Evolutionary conservation across 2,888 invertebrate species (phyloP), one percentile per base, ranked within the genome.

Genomic region (Myopa tessellatipennis): DNA sequence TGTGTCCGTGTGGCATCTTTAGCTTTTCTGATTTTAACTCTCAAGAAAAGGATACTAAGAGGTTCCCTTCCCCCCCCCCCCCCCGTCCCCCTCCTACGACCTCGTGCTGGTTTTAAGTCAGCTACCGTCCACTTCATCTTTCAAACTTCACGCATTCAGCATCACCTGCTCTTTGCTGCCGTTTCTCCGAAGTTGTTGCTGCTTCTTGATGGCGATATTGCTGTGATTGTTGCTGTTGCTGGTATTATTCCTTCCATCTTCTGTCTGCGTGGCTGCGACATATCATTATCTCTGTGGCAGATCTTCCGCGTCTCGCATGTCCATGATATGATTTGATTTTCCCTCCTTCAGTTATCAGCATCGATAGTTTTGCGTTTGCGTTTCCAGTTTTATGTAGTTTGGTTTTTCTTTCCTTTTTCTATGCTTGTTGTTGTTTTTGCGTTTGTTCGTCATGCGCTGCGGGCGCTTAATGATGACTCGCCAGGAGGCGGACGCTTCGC

Each of bases 211-310:
- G 26, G 26, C 2, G 26, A 26, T 26, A 14, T 14, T 50, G 50
- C 50, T 50, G 50, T 14, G 8, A 10, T 14, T 50, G 8, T 14
- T 45, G 40, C 38, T 45, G 40, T 45, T n/a, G 10, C 45, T 69
- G 38, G n/a, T n/a, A n/a, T 45, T 45, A 18, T 34, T 14, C 18
- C 36, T 58, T 26, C 18, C 18, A 3, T 16, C 60, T 60, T 34
- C 40, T 40, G 60, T 55, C 70, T 34, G 52, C 45, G 50, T 63
- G 73, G 26, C 63, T 61, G 73, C 73, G 73, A 73, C 73, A 73
- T 73, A 26, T 63, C 34, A 73, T 73, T 73, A 73, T 73, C 73
- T 73, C 16, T 50, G 45, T 45, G 10, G 52, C 55, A 38, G 45
- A 34, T 52, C 70, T 50, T 55, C 70, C 14, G 34, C 52, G 26